These are phyloP conservation scores for Epirrhoe tristata DNA, from an alignment of 2,888 invertebrate species.

Conservation along the genomic window DNA sequence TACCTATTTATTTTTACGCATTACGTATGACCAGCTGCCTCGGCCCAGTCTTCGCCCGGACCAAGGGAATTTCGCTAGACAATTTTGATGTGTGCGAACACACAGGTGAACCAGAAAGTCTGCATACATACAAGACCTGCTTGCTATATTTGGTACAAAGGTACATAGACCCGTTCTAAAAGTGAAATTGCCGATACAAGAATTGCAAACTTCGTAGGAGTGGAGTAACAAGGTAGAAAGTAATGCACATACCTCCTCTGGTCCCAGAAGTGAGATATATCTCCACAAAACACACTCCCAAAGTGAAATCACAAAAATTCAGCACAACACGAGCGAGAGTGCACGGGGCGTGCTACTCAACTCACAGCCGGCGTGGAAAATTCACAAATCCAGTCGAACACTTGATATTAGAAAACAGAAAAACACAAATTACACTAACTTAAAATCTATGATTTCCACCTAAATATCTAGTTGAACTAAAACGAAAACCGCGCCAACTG, in stretches of 20 bases:
- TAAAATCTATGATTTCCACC: conserved; percentile 83
- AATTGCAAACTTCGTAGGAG: conserved; percentile 35
- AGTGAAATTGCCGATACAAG: conserved; percentile 65
- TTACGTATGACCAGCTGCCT: conserved; percentile 83
- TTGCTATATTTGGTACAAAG: conserved; percentile 42
- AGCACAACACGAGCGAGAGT: conserved; percentile 74
- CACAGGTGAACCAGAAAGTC: conserved; percentile 41
- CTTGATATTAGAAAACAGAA: conserved; percentile 71
- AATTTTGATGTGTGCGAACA: conserved; percentile 51
- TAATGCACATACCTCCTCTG: conserved; percentile 67
- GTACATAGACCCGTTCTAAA: conserved; percentile 45
- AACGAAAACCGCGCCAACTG: conserved; percentile 84
- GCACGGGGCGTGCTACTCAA: conserved; percentile 77
- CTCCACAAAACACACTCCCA: conserved; percentile 70
- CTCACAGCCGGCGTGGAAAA: conserved; percentile 78
- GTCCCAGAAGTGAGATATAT: conserved; percentile 59
- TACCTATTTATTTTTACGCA: conserved; percentile 82
- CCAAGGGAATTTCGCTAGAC: conserved; percentile 70
- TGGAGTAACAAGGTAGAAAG: not conserved
- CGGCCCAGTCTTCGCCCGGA: conserved; percentile 71
- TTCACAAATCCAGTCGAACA: conserved; percentile 81
- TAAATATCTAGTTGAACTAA: conserved; percentile 71
- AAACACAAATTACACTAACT: conserved; percentile 83
- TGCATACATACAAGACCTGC: conserved; percentile 34
- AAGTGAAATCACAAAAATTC: conserved; percentile 78